A percentile compares a stretch with the other conserved stretches of the same genome.
Conservation (phyloP, 2,797 vertebrate species). For the Acropternis orthonyx region DNA sequence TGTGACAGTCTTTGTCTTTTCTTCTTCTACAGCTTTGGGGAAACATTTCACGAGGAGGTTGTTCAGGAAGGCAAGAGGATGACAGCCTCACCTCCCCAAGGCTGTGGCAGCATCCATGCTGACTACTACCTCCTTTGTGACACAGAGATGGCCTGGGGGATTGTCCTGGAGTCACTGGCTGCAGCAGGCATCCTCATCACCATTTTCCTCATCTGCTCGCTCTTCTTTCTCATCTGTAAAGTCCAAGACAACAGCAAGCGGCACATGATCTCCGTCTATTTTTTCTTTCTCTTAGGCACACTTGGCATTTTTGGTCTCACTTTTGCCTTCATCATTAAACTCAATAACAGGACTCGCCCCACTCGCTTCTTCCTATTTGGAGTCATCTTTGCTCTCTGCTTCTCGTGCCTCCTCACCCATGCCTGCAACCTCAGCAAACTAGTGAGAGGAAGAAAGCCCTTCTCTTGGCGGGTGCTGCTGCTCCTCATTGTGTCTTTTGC, state of each 20-base stretch:
- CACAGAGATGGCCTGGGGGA: slow-evolving; percentile 80
- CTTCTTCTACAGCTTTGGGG: slow-evolving; percentile 13
- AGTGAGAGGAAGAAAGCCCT: slow-evolving; percentile 67
- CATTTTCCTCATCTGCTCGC: slow-evolving; percentile 66
- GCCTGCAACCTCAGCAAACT: slow-evolving; percentile 80
- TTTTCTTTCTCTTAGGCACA: slow-evolving; percentile 84
- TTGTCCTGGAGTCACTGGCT: slow-evolving; percentile 81
- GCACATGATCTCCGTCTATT: slow-evolving; percentile 74
- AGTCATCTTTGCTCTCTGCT: slow-evolving; percentile 86
- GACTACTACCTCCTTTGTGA: slow-evolving; percentile 84
- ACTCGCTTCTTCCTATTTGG: slow-evolving; percentile 89
- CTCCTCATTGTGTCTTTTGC: slow-evolving; percentile 77
- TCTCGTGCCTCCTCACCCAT: slow-evolving; percentile 87
- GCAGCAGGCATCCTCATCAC: slow-evolving; percentile 74
- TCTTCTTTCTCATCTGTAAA: slow-evolving; percentile 72
- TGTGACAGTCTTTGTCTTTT: not conserved
- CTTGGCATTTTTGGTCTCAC: slow-evolving; percentile 86
- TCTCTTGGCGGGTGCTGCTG: slow-evolving; percentile 75
- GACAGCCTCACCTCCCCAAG: fast-evolving
- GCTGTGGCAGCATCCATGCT: slow-evolving; percentile 12
- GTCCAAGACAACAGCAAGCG: slow-evolving; percentile 74
- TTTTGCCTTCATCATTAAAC: slow-evolving; percentile 86
- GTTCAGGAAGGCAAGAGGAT: slow-evolving; percentile 34
- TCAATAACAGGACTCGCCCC: slow-evolving; percentile 80
- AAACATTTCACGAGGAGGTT: not conserved